Percentiles rank a stretch among this genome's conserved stretches.
These are phyloP conservation scores for Distichodus sexfasciatus DNA, from an alignment of 2,797 vertebrate genomes.

Conservation along the genomic window DNA sequence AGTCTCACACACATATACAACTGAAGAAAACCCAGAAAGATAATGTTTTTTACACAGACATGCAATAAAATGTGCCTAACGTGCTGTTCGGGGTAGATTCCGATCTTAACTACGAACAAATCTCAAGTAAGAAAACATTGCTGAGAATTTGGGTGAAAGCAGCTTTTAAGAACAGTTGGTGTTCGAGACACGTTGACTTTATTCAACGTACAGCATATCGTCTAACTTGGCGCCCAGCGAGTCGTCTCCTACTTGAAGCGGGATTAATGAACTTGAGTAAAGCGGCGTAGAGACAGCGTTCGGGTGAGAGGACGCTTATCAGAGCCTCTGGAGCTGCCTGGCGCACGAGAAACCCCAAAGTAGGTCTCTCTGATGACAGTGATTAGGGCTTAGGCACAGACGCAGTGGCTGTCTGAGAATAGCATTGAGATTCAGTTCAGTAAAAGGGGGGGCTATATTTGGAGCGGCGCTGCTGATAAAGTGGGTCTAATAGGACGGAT, in stretches of 20 bases:
- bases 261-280: neutral
- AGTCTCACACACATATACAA: too few relatives aligned
- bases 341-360: slow-evolving; percentile 33
- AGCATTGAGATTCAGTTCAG: slow-evolving; percentile 33
- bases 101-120: too few relatives aligned
- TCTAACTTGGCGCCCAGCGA: too few relatives aligned
- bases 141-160: too few relatives aligned
- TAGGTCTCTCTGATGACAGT: slow-evolving; percentile 43
- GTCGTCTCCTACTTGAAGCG: neutral
- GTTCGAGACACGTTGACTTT: too few relatives aligned
- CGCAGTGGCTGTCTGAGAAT: slow-evolving; percentile 37
- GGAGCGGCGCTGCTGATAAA: slow-evolving; percentile 42
- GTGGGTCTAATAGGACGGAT: slow-evolving; percentile 42
- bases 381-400: slow-evolving; percentile 45
- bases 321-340: slow-evolving; percentile 21
- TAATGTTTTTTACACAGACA: too few relatives aligned
- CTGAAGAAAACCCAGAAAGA: too few relatives aligned
- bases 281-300: neutral
- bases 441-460: slow-evolving; percentile 40
- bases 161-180: too few relatives aligned
- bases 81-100: too few relatives aligned
- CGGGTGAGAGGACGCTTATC: slow-evolving; percentile 9
- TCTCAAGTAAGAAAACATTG: too few relatives aligned
- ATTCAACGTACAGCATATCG: too few relatives aligned
- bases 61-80: too few relatives aligned